Evolutionary conservation across 2,113 vertebrate genomes (phyloP), one percentile per base, ranked within the genome.

Genomic region (Pantherophis guttatus): DNA sequence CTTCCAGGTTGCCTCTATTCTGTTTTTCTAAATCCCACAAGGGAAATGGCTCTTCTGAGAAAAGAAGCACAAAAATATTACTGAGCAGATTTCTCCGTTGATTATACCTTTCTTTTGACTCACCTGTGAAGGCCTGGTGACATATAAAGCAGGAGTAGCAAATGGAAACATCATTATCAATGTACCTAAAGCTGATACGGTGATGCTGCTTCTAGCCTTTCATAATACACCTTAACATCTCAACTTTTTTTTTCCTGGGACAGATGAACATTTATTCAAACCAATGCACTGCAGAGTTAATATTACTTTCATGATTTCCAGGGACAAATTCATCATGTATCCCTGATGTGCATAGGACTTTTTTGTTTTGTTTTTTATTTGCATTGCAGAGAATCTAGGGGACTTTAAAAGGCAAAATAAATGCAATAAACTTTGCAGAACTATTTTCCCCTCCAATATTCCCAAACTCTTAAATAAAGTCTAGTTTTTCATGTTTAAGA

Each of bases 1-100:
- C 89, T 92, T 96, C 94, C 81, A 93, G 29, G 89, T 97, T 92
- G 94, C 26, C 87, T 87, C 11, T 48, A 21, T 12, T 54, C 75
- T 86, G 92, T 5, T 15, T 48, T 86, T 58, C 24, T 90, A 59
- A 86, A 53, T 5, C 48, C 15, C 19, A 93, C 54, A 57, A 90
- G 26, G 55, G 26, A 19, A 57, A 39, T 52, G 29, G 29, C 21
- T 48, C 53, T 87, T 54, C 15, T 53, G n/a, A 70, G 57, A 59
- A n/a, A 23, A 33, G 10, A 48, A 59, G 24, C 54, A 92, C 13
- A 92, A 75, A 86, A 59, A n/a, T 24, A 44, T 93, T 62, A 86
- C 39, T 75, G 26, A 52, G 3, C 8, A 81, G 23, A 15, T 2
- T 44, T 4, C 13, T 44, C 2, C n/a, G 55, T 44, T 17, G 3